Base-by-base conservation (phyloP, 2,113 vertebrate species). In the Pelecanoides urinatrix region DNA sequence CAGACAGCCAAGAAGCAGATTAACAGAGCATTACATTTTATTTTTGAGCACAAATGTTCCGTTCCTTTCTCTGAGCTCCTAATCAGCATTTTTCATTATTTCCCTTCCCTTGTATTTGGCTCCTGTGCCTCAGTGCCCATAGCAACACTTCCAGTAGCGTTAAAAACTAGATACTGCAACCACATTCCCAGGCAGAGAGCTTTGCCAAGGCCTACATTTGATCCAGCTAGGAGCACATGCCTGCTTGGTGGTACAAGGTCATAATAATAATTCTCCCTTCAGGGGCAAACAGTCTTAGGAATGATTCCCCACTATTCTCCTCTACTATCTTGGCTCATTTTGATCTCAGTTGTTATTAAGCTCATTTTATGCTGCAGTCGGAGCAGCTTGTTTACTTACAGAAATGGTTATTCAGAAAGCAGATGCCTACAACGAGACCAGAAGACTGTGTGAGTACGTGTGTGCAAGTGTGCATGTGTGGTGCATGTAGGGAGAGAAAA, bases 1-100 rank as follows among this genome's bases (percentile, higher is more conserved):
- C 94, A 96, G 95, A 94, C 68, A 97, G 95, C 97, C 94, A 98
- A 97, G 96, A 97, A 98, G 94, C 94, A 97, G 97, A 98, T 98
- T 98, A 98, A 95, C 95, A 94, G 97, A 98, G 96, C 96, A 97
- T 97, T 97, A 94, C 89, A 78, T 97, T 98, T 98, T 98, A 97
- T 97, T 98, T 94, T 97, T 93, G 92, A 97, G 93, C 95, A 96
- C 92, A 98, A 98, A 98, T 97, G 97, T 97, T 96, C 97, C 93
- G 71, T 97, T 97, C 79, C 95, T 98, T 98, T 97, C 95, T 97
- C 97, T 96, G 96, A 96, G 90, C 90, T 97, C 58, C 95, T 97
- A 97, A 98, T 98, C 97, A 98, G 97, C 95, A 97, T 98, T 97
- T 98, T 98, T 98, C 97, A 98, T 98, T 98, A 97, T 97, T 98